These are phyloP conservation scores for Euwallacea fornicatus DNA, from an alignment of 1,140 invertebrate species.

Conservation along the genomic window DNA sequence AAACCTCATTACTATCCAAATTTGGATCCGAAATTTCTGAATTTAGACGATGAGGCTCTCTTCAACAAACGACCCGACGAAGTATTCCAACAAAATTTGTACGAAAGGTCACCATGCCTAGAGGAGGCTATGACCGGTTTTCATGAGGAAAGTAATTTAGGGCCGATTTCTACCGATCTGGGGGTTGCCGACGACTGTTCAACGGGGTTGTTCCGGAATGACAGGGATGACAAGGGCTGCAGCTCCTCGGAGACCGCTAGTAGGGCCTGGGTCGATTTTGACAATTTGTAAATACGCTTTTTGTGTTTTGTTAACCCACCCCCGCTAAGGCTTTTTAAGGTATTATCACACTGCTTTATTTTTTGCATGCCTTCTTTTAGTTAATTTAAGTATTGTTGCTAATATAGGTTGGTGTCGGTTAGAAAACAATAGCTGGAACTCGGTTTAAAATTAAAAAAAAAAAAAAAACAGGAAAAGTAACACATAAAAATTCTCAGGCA, in stretches of 20 bases:
- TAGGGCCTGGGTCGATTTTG: constrained; percentile 45
- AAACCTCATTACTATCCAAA: constrained; percentile 35
- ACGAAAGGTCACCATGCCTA: constrained; percentile 17
- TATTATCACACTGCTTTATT: constrained; percentile 36
- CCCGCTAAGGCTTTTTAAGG: constrained; percentile 28
- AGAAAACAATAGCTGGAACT: too few relatives aligned
- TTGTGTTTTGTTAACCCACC: constrained; percentile 41
- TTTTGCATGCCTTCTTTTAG: constrained; percentile 23
- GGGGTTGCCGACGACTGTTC: constrained; percentile 31
- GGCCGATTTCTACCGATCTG: constrained; percentile 4
- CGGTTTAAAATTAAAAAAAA: too few relatives aligned
- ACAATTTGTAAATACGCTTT: constrained; percentile 52
- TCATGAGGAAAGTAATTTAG: not conserved
- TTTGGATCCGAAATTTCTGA: constrained; percentile 30
- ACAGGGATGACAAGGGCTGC: constrained; percentile 17
- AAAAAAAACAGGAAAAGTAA: too few relatives aligned
- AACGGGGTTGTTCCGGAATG: constrained; percentile 27
- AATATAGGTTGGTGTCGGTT: too few relatives aligned
- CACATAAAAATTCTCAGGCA: too few relatives aligned
- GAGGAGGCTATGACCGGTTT: constrained; percentile 3
- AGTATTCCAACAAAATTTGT: constrained; percentile 33
- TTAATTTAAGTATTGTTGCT: too few relatives aligned
- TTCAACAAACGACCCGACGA: constrained; percentile 36
- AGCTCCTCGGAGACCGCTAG: constrained; percentile 29
- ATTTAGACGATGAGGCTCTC: constrained; percentile 23